phyloP scores from a whole-genome alignment of 2,888 invertebrate genomes.

The Empis stercorea region DNA sequence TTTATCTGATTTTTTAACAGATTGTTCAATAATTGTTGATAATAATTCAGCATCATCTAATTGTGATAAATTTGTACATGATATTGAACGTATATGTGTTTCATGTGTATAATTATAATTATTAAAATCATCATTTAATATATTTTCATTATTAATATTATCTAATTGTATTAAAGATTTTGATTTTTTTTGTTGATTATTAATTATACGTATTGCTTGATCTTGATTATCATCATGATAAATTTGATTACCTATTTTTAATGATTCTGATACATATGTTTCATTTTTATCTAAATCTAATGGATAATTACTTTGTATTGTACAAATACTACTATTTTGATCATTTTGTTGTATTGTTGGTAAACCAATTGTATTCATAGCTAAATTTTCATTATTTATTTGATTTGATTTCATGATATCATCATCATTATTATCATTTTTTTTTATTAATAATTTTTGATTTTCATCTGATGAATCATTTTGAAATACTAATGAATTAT shows the following conservation, averaged over 20 bases:
- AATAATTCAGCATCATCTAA: conserved; percentile 10
- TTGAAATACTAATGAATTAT: not conserved
- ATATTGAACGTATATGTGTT: conserved; percentile 19
- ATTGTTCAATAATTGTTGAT: conserved; percentile 6
- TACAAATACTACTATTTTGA: conserved; percentile 3
- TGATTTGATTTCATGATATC: not conserved
- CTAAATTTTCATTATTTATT: conserved; percentile 5
- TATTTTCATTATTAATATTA: not conserved
- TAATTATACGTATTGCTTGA: conserved; percentile 10
- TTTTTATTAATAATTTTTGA: not conserved
- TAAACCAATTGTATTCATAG: conserved; percentile 33
- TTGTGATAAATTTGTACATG: conserved; percentile 16
- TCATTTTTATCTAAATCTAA: conserved; percentile 26
- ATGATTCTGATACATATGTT: conserved; percentile 30
- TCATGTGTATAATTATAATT: conserved; percentile 14
- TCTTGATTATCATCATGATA: conserved; percentile 15
- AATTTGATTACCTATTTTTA: conserved; percentile 30
- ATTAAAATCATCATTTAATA: conserved; percentile 5
- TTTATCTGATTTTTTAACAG: not conserved
- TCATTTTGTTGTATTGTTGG: conserved; percentile 11
- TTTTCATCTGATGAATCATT: not conserved
- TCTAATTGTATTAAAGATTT: conserved; percentile 17
- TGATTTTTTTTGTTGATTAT: conserved; percentile 13
- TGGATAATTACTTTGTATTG: conserved; percentile 8
- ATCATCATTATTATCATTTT: no score